These are phyloP conservation scores for Polyommatus icarus DNA, from an alignment of 2,888 invertebrate species.

Conservation along the genomic window DNA sequence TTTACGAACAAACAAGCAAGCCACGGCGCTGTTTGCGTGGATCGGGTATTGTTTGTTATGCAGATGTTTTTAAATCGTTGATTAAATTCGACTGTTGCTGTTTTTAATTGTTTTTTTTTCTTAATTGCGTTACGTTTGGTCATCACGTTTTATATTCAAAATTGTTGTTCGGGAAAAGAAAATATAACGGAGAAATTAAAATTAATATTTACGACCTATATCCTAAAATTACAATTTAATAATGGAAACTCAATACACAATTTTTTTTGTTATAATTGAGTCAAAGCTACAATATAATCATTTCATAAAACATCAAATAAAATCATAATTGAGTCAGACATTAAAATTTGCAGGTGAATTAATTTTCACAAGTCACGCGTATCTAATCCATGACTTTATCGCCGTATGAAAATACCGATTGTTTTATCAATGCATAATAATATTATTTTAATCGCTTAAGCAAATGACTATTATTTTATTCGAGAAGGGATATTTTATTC, in stretches of 20 bases:
- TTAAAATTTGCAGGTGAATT: neutral
- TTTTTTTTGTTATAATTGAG: too few relatives aligned
- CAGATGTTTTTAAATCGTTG: conserved; percentile 31
- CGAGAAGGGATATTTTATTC: conserved; percentile 14
- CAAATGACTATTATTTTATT: conserved; percentile 28
- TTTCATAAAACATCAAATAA: neutral
- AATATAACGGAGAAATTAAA: neutral
- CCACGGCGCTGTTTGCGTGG: conserved; percentile 34
- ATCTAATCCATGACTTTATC: conserved; percentile 21
- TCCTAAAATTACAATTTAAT: too few relatives aligned
- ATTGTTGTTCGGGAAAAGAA: neutral
- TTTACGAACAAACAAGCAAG: conserved; percentile 51
- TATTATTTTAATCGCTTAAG: conserved; percentile 29
- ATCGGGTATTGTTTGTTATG: conserved; percentile 41
- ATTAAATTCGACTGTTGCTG: conserved; percentile 27
- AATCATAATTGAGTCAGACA: neutral
- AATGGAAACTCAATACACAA: too few relatives aligned
- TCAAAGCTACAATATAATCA: neutral
- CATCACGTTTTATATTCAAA: neutral
- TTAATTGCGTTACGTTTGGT: neutral
- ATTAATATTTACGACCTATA: neutral
- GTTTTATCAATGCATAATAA: conserved; percentile 9
- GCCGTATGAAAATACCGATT: conserved; percentile 7
- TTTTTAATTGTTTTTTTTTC: conserved; percentile 21
- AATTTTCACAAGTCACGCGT: conserved; percentile 6